Conservation (phyloP, 1,140 invertebrate genomes). For the Drosophila suzukii region DNA sequence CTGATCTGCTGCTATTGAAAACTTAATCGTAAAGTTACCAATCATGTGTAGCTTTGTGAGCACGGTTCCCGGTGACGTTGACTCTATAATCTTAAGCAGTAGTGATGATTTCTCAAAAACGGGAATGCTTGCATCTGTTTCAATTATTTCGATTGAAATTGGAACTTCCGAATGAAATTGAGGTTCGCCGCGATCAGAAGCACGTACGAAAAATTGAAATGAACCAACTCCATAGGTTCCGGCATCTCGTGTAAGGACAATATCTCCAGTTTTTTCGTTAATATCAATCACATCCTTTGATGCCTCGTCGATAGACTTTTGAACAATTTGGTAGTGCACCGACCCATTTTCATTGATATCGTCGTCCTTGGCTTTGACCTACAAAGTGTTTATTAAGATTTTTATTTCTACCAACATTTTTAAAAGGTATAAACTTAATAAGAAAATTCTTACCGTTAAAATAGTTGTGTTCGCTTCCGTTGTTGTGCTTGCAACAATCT, state of each 20-base stretch:
- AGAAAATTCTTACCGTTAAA: conserved; percentile 86
- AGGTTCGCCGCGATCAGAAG: conserved; percentile 90
- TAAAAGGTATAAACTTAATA: too few relatives aligned
- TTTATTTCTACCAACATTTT: background rate
- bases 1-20: conserved; percentile 87
- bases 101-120: conserved; percentile 89
- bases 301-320: conserved; percentile 86
- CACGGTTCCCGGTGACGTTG: conserved; percentile 88
- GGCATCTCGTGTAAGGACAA: conserved; percentile 73
- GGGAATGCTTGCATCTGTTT: conserved; percentile 88
- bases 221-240: conserved; percentile 23
- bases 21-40: conserved; percentile 87
- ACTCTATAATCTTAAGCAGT: conserved; percentile 92
- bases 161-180: conserved; percentile 91
- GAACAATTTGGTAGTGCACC: conserved; percentile 90
- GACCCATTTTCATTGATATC: conserved; percentile 89
- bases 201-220: conserved; percentile 94
- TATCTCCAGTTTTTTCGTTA: conserved; percentile 88
- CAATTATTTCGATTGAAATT: conserved; percentile 91
- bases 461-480: conserved; percentile 87
- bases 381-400: background rate
- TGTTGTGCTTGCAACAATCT: conserved; percentile 89
- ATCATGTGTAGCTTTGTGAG: conserved; percentile 87
- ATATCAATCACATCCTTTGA: conserved; percentile 88
- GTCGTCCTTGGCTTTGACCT: conserved; percentile 88